Percentiles rank a stretch among this genome's conserved stretches.
Conservation (phyloP, 2,888 invertebrate genomes). For the Clostera curtula region DNA sequence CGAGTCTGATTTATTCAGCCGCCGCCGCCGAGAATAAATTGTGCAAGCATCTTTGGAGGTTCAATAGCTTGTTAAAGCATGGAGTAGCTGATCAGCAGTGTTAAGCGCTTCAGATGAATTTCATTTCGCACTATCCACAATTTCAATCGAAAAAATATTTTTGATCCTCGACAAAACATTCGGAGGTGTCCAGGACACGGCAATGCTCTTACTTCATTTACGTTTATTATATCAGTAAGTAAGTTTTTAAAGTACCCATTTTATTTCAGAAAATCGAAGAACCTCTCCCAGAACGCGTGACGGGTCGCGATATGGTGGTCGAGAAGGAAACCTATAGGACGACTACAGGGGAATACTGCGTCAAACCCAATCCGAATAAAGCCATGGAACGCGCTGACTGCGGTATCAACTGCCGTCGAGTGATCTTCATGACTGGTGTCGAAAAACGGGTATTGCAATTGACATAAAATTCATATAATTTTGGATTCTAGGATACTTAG, state of each 20-base stretch:
- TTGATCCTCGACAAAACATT: too few species aligned
- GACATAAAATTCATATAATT: background rate
- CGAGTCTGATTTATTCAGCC: too few species aligned
- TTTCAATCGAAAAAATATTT: too few species aligned
- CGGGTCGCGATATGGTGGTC: conserved; percentile 61
- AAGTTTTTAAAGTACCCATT: conserved; percentile 12
- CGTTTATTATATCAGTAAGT: too few species aligned
- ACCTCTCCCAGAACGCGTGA: conserved; percentile 48
- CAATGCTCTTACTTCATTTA: too few species aligned
- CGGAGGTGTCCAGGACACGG: too few species aligned
- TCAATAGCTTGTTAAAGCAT: too few species aligned
- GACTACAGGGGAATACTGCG: conserved; percentile 57
- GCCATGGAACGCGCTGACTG: conserved; percentile 63
- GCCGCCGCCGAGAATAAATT: too few species aligned
- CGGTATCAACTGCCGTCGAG: conserved; percentile 52
- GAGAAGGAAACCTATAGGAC: conserved; percentile 58
- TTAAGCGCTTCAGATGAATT: too few species aligned
- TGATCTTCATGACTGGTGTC: conserved; percentile 58
- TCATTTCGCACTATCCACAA: too few species aligned
- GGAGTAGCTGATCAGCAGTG: too few species aligned
- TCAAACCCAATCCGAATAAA: conserved; percentile 64
- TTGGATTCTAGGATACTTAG: background rate
- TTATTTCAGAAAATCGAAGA: conserved; percentile 45
- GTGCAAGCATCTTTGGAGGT: too few species aligned
- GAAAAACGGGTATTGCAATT: conserved; percentile 43